phyloP scores from a whole-genome alignment of 2,888 invertebrate species.

The Hofmannophila pseudospretella region DNA sequence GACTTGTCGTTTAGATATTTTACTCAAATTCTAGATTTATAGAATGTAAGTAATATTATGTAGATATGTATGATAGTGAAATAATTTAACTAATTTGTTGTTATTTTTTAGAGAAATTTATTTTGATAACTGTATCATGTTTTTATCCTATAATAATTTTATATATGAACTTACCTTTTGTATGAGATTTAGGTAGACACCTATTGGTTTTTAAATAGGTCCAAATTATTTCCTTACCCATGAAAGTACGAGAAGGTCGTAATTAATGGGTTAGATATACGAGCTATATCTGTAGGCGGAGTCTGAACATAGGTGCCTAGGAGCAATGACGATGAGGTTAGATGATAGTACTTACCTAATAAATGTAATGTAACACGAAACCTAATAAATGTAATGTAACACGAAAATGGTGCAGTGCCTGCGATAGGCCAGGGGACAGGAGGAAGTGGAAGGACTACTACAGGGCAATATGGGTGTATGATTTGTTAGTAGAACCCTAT shows the following conservation, averaged over 20 bases:
- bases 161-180: constrained; percentile 37
- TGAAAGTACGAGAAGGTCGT: constrained; percentile 1
- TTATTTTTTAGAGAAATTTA: constrained; percentile 64
- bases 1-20: constrained; percentile 61
- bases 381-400: not conserved
- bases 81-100: constrained; percentile 19
- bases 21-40: constrained; percentile 50
- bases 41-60: constrained; percentile 31
- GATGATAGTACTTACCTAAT: constrained; percentile 10
- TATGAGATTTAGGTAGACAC: constrained; percentile 31
- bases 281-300: constrained; percentile 5
- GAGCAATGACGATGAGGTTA: constrained; percentile 8
- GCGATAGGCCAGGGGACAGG: not conserved
- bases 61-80: not conserved
- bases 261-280: constrained; percentile 1
- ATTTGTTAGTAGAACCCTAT: constrained; percentile 25
- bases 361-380: not conserved
- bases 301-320: constrained; percentile 14
- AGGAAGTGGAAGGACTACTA: constrained; percentile 24
- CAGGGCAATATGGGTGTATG: constrained; percentile 35
- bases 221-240: constrained; percentile 13
- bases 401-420: not conserved
- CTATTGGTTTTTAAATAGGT: constrained; percentile 34
- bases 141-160: constrained; percentile 47
- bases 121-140: constrained; percentile 60